Evolutionary conservation across 2,113 vertebrate species (phyloP), one percentile per base, ranked within the genome.

Genomic region (Sarotherodon lohbergeri): DNA sequence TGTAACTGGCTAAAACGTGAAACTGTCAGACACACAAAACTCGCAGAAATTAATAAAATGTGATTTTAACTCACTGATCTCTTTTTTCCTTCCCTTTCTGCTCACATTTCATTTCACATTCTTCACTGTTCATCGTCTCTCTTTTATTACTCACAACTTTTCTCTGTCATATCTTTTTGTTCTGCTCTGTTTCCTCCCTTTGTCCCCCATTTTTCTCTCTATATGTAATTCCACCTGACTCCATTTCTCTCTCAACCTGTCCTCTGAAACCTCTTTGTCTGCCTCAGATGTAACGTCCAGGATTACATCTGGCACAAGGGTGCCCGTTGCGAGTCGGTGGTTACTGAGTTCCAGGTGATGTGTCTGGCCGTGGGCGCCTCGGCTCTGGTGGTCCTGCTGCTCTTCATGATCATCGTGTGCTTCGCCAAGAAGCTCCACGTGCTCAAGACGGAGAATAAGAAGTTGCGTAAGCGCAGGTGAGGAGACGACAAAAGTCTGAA

Each of bases 221-320:
- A 32, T 78, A 22, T 1, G 9, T 78, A 19, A 10, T 76, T 10
- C 5, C 22, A 22, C 43, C 6, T 24, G 7, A 2, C n/a, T 68
- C 71, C 29, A 29, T 50, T 50, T 78, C 43, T 76, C 56, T 39
- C 46, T 41, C 39, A 24, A 43, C 6, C 55, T 50, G 7, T 24
- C n/a, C 27, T 14, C 4, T 17, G n/a, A 50, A 29, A 14, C 52
- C 17, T 56, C 61, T n/a, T 19, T 43, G 7, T 85, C 82, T 91
- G 22, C 88, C 73, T 85, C 56, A 99, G 99, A 96, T 99, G 99
- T 93, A 99, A 98, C 90, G 97, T 98, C 2, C 98, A 99, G 96
- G 99, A 98, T 89, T 99, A 99, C 97, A 98, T 99, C 90, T 99
- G 99, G 99, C 98, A 99, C 97, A 99, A 99, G 94, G 99, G 99